Evolutionary conservation across 1,140 invertebrate genomes (phyloP).

Genomic region (Lasioglossum baleicum): DNA sequence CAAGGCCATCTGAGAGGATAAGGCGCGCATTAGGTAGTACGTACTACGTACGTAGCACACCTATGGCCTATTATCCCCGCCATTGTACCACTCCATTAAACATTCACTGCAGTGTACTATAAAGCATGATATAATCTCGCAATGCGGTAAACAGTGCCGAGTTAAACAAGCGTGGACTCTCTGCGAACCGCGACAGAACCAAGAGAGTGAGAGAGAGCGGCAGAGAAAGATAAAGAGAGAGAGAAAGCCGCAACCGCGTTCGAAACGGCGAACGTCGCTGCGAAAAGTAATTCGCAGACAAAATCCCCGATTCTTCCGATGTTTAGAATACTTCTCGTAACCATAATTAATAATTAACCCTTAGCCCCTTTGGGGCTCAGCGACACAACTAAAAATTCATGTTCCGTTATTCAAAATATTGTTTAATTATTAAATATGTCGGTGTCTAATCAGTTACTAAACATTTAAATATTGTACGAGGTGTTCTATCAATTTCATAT

Average conservation of each 20-base stretch:
- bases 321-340: background rate
- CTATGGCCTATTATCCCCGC: slow-evolving; percentile 39
- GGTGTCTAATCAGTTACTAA: no score
- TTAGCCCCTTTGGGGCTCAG: no score
- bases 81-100: slow-evolving; percentile 77
- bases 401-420: no score
- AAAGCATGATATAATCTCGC: slow-evolving; percentile 76
- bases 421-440: no score
- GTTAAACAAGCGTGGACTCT: slow-evolving; percentile 60
- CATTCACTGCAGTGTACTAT: slow-evolving; percentile 74
- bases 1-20: background rate
- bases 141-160: slow-evolving; percentile 75
- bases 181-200: background rate
- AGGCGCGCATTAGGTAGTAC: slow-evolving; percentile 39
- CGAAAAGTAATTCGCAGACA: slow-evolving; percentile 49
- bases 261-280: slow-evolving; percentile 30
- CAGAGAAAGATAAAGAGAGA: background rate
- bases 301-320: background rate
- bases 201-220: background rate
- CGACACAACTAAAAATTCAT: no score
- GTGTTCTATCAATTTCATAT: no score
- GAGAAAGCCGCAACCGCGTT: slow-evolving; percentile 11
- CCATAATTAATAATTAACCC: background rate
- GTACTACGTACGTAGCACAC: slow-evolving; percentile 18
- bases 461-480: no score